Evolutionary conservation across 2,113 vertebrate species (phyloP), one percentile per base, ranked within the genome.

Genomic region (Mobula hypostoma): DNA sequence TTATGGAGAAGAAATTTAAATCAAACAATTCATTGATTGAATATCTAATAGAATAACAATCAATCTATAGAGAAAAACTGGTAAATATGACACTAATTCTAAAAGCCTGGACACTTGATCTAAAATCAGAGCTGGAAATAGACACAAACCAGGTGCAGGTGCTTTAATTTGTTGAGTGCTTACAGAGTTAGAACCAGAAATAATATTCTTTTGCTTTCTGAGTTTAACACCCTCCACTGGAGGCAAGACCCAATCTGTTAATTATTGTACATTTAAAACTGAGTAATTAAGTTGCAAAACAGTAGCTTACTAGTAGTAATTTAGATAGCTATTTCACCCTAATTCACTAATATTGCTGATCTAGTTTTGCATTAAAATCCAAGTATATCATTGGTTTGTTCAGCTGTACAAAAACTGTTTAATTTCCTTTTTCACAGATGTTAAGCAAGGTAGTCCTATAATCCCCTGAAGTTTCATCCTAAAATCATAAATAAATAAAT

Each of bases 351-450:
- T n/a, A 90, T 68, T 14, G 68, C 40, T 2, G 9, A 93, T 74
- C 21, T 76, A 48, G 48, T 93, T 70, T 76, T 74, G 17, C 36
- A 56, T 93, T 93, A 56, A 74, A 74, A 56, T 93, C 21, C 70
- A 93, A 56, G 19, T 15, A 21, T 9, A 56, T 24, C 63, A 66
- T 36, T 68, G 5, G n/a, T 40, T 92, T 92, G 90, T 74, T 92
- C 90, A 74, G 40, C 40, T 48, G 40, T 93, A 48, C 72, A 12
- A 72, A 17, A 9, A n/a, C 40, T 74, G 68, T 48, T 79, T 94
- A 95, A 94, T 96, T 95, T 0, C 95, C 95, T 94, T 94, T 95
- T 94, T 96, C 95, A 14, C 96, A 96, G 92, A 96, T 91, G 40
- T 95, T 95, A 29, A 96, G 94, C 63, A 95, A 94, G 0, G 94